phyloP scores from a whole-genome alignment of 2,888 invertebrate species.

The Taphrorychus bicolor region DNA sequence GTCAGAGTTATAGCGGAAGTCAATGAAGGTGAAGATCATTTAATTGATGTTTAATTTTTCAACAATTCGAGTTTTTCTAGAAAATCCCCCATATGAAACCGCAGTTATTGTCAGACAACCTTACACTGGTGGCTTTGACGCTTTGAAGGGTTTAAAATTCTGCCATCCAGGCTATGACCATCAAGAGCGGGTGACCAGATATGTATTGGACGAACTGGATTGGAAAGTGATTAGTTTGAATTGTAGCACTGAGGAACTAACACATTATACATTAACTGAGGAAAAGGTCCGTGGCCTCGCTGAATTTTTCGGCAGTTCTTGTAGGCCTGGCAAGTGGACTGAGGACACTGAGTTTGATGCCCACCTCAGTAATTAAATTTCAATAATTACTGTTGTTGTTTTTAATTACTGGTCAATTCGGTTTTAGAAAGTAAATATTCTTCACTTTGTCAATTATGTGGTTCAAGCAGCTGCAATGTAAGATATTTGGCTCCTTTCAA shows the following conservation, averaged over 20 bases:
- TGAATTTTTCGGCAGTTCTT: constrained; percentile 71
- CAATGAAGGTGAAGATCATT: constrained; percentile 42
- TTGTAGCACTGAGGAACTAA: constrained; percentile 46
- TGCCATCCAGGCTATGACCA: constrained; percentile 72
- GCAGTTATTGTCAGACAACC: constrained; percentile 66
- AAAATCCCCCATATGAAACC: constrained; percentile 62
- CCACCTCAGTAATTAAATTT: constrained; percentile 65
- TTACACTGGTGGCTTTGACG: constrained; percentile 61
- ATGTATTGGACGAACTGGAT: constrained; percentile 69
- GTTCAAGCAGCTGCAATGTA: constrained; percentile 40
- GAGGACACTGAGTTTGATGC: constrained; percentile 63
- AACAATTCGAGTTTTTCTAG: constrained; percentile 10
- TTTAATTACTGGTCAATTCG: not conserved
- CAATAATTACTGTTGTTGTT: not conserved
- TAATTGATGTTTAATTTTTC: not conserved
- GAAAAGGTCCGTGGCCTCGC: constrained; percentile 69
- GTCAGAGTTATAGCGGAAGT: constrained; percentile 63
- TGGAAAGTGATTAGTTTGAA: constrained; percentile 45
- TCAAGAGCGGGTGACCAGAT: constrained; percentile 66
- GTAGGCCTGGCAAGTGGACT: constrained; percentile 77
- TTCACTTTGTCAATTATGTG: constrained; percentile 52
- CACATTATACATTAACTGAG: constrained; percentile 64
- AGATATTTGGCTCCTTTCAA: constrained; percentile 46
- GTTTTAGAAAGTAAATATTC: constrained; percentile 40
- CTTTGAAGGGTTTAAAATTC: constrained; percentile 63